Conservation (phyloP, 2,888 invertebrate species). For the Meteorus colon region DNA sequence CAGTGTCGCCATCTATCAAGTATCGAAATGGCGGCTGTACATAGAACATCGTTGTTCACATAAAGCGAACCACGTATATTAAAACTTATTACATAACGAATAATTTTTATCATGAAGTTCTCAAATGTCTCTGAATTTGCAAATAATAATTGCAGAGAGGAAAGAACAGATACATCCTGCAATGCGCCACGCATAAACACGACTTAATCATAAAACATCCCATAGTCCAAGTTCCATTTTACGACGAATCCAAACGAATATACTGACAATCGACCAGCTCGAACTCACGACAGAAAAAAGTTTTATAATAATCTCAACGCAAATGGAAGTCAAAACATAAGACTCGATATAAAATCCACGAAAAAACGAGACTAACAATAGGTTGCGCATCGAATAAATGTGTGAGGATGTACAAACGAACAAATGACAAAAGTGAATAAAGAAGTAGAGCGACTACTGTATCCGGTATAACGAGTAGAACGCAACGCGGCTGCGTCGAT, state of each 20-base stretch:
- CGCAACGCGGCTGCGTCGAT: constrained; percentile 51
- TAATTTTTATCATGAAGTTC: background rate
- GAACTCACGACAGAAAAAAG: background rate
- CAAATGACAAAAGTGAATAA: constrained; percentile 47
- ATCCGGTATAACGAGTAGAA: constrained; percentile 41
- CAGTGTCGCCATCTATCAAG: background rate
- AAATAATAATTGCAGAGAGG: background rate
- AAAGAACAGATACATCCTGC: background rate
- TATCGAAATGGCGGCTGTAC: background rate
- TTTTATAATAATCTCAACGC: background rate
- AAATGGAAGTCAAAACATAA: background rate
- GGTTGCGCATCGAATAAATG: background rate
- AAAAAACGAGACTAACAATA: constrained; percentile 10
- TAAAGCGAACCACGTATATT: background rate
- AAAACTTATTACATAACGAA: background rate
- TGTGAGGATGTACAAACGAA: constrained; percentile 38
- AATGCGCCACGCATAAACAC: background rate
- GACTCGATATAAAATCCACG: background rate
- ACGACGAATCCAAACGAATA: background rate
- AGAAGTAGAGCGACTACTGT: constrained; percentile 29
- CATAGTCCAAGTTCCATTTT: background rate
- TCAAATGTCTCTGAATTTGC: background rate
- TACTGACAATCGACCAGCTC: background rate
- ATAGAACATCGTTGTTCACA: background rate
- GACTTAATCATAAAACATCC: background rate